These are phyloP conservation scores for cattle (Bos taurus) DNA, from an alignment of 2,113 vertebrate genomes.

Conservation along the genomic window ARS-UCD2.0 NC_037339.1:47489501-47490000, in stretches of 20 bases:
- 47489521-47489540: not conserved
- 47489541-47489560: not conserved
- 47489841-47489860: not conserved
- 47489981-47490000: not conserved
- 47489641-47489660: not conserved
- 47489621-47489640: rapidly evolving
- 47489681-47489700: not conserved
- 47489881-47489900: not conserved
- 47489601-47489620: not conserved
- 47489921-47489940: not conserved
- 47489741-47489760: not conserved
- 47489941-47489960: not conserved
- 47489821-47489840: not conserved
- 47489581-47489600: not conserved
- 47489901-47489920: not conserved
- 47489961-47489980: not conserved
- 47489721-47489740: not conserved
- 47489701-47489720: not conserved
- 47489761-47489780: not conserved
- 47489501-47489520: not conserved
- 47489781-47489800: not conserved
- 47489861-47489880: not conserved
- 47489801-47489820: not conserved
- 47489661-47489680: not conserved
- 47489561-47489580: not conserved